Evolutionary conservation across 2,888 invertebrate species (phyloP), one percentile per base, ranked within the genome.

Genomic region (Heteromurus nitidus): DNA sequence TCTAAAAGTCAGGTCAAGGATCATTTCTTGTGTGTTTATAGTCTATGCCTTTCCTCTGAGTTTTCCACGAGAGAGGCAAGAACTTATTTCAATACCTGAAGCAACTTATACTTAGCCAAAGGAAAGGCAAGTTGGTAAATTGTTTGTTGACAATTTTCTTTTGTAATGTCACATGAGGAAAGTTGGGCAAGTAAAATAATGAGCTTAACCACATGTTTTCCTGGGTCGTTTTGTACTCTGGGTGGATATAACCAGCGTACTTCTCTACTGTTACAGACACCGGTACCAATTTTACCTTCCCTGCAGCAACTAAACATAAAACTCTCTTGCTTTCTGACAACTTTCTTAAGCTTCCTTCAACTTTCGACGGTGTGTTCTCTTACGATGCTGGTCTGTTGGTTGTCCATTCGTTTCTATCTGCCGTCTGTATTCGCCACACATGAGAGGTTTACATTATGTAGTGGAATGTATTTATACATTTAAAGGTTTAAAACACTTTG

Each of bases 1-100:
- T 76, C 75, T 64, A 74, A 67, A 76, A 68, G 76, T 77, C 77
- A 77, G 69, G 77, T 68, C 77, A 69, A 77, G 77, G 77, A 77
- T 77, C 77, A 77, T 77, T 77, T 77, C 77, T 62, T 68, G 67
- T 58, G 11, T 50, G n/a, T 50, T 5, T 50, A 50, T 50, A 18
- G 26, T n/a, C 60, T 47, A 65, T 53, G 26, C 47, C 22, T 65
- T 30, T 74, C 65, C 67, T 65, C 67, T 67, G 67, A 55, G 65
- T 67, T 67, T 75, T n/a, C n/a, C n/a, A n/a, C n/a, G n/a, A n/a
- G n/a, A n/a, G 55, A 55, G 24, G 60, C 58, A 30, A 64, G 30
- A 55, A 55, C 20, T 24, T 55, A 55, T 42, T 16, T 22, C 20
- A 44, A 65, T n/a, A n/a, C n/a, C n/a, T n/a, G n/a, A 65, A 65